Percentiles rank a stretch among this genome's conserved stretches.
These are phyloP conservation scores for Cephus pulcher DNA, from an alignment of 2,888 invertebrate species.

Conservation along the genomic window DNA sequence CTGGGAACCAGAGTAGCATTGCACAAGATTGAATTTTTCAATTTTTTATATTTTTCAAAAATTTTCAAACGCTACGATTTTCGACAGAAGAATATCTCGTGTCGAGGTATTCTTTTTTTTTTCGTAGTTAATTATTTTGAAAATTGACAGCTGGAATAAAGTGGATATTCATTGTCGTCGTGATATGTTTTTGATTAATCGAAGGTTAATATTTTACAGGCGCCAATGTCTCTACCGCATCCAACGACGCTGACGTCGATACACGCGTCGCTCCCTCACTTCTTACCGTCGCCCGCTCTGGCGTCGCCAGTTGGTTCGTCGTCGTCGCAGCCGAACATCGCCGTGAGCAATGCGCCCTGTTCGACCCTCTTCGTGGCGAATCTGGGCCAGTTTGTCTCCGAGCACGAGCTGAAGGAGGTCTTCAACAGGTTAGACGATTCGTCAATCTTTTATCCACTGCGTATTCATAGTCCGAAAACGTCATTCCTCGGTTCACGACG, in stretches of 20 bases:
- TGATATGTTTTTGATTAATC: neutral
- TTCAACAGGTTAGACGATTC: conserved; percentile 86
- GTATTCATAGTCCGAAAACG: neutral
- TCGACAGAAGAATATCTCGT: neutral
- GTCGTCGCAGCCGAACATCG: conserved; percentile 78
- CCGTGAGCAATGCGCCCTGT: conserved; percentile 86
- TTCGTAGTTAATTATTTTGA: neutral
- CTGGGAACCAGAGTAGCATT: neutral
- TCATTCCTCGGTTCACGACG: neutral
- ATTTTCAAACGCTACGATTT: neutral
- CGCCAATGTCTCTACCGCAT: conserved; percentile 72
- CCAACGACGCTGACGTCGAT: conserved; percentile 77
- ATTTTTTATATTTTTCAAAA: neutral
- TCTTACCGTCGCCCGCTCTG: conserved; percentile 92
- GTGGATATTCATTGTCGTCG: conserved; percentile 5
- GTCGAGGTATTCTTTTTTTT: neutral
- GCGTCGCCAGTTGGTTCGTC: conserved; percentile 89
- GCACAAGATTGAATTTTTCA: neutral
- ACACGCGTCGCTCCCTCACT: conserved; percentile 83
- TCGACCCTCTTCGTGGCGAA: conserved; percentile 99
- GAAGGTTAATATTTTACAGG: conserved; percentile 60
- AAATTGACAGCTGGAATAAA: too few species aligned
- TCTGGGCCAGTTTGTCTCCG: conserved; percentile 96
- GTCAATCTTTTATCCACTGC: neutral
- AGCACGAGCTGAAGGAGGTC: conserved; percentile 98